phyloP scores from a whole-genome alignment of 1,140 invertebrate genomes.

The Drosophila ironensis region DNA sequence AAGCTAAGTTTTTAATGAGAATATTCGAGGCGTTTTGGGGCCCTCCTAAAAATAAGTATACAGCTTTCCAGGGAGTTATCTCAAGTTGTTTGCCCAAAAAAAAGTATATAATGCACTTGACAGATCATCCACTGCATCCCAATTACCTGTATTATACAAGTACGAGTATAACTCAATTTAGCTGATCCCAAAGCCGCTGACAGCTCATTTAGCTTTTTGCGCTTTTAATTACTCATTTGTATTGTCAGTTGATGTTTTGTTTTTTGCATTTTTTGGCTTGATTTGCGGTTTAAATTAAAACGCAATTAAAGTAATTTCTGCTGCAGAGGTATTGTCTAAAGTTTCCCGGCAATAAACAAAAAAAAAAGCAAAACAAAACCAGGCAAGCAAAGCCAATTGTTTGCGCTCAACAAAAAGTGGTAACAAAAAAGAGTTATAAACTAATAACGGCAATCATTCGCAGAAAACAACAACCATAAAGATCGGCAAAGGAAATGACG shows the following conservation, averaged over 20 bases:
- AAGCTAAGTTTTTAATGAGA: too few relatives aligned
- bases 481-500: constrained; percentile 46
- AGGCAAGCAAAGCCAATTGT: constrained; percentile 15
- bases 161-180: constrained; percentile 29
- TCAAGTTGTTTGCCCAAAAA: too few relatives aligned
- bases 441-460: constrained; percentile 62
- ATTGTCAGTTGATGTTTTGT: neutral
- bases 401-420: neutral
- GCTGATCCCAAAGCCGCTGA: neutral
- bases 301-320: constrained; percentile 39
- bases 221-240: constrained; percentile 37
- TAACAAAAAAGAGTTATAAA: constrained; percentile 41
- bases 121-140: constrained; percentile 10
- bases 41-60: too few relatives aligned
- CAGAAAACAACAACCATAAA: constrained; percentile 35
- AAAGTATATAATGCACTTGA: too few relatives aligned
- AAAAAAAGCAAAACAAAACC: constrained; percentile 9
- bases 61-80: too few relatives aligned
- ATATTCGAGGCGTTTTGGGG: too few relatives aligned
- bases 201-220: neutral
- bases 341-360: constrained; percentile 6
- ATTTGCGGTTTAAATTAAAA: constrained; percentile 19
- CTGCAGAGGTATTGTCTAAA: neutral
- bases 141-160: constrained; percentile 27
- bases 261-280: constrained; percentile 6